phyloP scores from a whole-genome alignment of 2,888 invertebrate species.

The Metacarcinus magister region DNA sequence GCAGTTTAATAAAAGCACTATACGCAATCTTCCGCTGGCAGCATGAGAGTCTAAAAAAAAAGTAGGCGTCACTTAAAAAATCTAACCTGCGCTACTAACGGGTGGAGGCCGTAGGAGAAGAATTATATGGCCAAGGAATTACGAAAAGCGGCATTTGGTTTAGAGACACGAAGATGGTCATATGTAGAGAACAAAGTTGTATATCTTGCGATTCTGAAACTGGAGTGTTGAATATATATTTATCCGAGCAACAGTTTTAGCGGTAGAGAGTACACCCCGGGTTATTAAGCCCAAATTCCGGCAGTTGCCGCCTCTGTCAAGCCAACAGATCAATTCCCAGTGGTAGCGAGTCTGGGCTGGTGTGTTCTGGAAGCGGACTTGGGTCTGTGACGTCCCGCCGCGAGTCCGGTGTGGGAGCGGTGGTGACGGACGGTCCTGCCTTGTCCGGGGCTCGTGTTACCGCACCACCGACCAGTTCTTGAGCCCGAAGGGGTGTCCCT shows the following conservation, averaged over 20 bases:
- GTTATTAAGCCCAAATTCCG: background rate
- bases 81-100: no score
- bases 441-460: conserved; percentile 22
- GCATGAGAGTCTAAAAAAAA: no score
- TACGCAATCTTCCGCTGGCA: no score
- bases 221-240: no score
- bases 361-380: background rate
- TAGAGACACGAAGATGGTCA: no score
- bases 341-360: background rate
- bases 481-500: background rate
- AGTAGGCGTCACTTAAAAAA: no score
- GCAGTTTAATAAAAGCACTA: no score
- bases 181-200: background rate
- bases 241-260: no score
- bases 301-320: background rate
- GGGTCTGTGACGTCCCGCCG: background rate
- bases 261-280: background rate
- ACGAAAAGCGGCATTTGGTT: no score
- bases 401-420: background rate
- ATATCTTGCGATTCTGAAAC: background rate
- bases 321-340: background rate
- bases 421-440: background rate
- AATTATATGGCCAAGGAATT: no score
- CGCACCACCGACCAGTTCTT: background rate
- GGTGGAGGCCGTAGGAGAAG: no score